Conservation (phyloP, 37 sponge, comb jelly and placozoan species). For the Halisarca cf. caerulea region DNA sequence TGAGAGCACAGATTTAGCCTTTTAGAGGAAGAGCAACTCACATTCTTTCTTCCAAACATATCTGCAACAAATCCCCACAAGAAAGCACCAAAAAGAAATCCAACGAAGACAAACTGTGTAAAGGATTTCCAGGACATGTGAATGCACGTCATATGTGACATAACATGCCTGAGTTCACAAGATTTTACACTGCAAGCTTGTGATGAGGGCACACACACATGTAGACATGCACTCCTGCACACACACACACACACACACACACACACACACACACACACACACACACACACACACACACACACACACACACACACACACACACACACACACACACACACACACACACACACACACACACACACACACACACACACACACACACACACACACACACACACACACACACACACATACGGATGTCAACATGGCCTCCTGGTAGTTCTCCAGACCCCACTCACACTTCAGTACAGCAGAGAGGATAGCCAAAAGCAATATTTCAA, state of each 20-base stretch:
- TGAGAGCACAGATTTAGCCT: neutral
- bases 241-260: too few species aligned
- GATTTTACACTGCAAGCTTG: too few species aligned
- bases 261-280: too few species aligned
- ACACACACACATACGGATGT: constrained; percentile 8
- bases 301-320: too few species aligned
- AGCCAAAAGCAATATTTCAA: constrained; percentile 37
- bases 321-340: too few species aligned
- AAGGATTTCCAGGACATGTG: neutral
- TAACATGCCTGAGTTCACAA: neutral
- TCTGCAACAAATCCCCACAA: constrained; percentile 61
- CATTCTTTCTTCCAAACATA: constrained; percentile 56
- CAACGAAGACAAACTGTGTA: constrained; percentile 68
- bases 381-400: too few species aligned
- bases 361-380: too few species aligned
- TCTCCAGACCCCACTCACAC: constrained; percentile 31
- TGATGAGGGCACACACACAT: too few species aligned
- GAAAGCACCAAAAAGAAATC: constrained; percentile 65
- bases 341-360: too few species aligned
- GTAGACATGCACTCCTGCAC: too few species aligned
- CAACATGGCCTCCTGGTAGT: neutral
- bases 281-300: too few species aligned
- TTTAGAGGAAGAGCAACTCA: neutral
- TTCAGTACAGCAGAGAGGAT: constrained; percentile 19
- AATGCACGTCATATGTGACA: too few species aligned